These are phyloP conservation scores for Sphyrna mokarran DNA, from an alignment of 2,113 vertebrate genomes.

Conservation along the genomic window DNA sequence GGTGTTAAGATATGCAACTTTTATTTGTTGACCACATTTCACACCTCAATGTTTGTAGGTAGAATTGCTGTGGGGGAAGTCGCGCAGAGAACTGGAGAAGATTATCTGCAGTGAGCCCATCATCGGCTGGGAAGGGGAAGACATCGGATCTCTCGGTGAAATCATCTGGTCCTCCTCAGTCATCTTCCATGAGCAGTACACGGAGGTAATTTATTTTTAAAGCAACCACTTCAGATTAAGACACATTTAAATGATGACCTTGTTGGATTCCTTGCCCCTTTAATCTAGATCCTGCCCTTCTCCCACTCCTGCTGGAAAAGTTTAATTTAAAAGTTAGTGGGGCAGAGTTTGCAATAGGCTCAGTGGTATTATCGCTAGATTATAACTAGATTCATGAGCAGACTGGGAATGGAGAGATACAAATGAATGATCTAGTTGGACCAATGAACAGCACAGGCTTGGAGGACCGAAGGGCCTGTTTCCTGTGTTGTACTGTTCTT, in stretches of 20 bases:
- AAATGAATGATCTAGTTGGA: too few species aligned
- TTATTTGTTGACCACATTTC: neutral
- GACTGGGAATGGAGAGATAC: too few species aligned
- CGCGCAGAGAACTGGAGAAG: slow-evolving; percentile 54
- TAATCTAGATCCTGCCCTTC: neutral
- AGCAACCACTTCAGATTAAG: neutral
- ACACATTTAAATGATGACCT: neutral
- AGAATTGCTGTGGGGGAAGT: slow-evolving; percentile 58
- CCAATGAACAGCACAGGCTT: too few species aligned
- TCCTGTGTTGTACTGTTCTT: too few species aligned
- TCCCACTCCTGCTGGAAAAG: neutral
- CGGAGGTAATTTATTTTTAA: neutral
- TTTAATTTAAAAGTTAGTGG: neutral
- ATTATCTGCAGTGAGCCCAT: slow-evolving; percentile 58
- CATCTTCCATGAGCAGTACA: slow-evolving; percentile 47
- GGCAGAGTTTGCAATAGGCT: neutral
- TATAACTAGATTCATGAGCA: too few species aligned
- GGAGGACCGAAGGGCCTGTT: too few species aligned
- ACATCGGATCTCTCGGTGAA: slow-evolving; percentile 59
- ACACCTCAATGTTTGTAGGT: slow-evolving; percentile 46
- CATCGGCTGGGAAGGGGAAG: slow-evolving; percentile 64
- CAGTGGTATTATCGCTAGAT: too few species aligned
- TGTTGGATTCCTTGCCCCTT: neutral
- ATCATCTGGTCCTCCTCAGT: slow-evolving; percentile 64
- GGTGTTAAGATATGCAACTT: neutral